A percentile compares a stretch with the other conserved stretches of the same genome.
phyloP scores from a whole-genome alignment of 2,797 vertebrate species.

The Sebastes itinus region DNA sequence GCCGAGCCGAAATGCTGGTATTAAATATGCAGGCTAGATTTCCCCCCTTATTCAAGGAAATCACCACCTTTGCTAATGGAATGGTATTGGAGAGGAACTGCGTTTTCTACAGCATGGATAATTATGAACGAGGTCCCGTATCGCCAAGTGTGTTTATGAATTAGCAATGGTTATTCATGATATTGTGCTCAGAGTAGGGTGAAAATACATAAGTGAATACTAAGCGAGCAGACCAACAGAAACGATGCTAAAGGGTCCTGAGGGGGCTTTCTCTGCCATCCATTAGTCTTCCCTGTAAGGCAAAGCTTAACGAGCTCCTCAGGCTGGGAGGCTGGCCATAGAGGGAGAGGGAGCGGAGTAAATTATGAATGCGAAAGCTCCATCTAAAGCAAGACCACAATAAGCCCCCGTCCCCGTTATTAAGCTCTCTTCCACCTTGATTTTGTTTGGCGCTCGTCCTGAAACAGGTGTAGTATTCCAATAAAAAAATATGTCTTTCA shows the following conservation, averaged over 20 bases:
- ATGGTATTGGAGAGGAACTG: slow-evolving; percentile 57
- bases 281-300: slow-evolving; percentile 80
- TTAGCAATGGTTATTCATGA: slow-evolving; percentile 78
- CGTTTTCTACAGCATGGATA: slow-evolving; percentile 61
- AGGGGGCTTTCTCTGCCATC: slow-evolving; percentile 76
- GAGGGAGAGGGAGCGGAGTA: slow-evolving; percentile 54
- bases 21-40: slow-evolving; percentile 69
- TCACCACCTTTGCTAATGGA: slow-evolving; percentile 73
- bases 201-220: slow-evolving; percentile 81
- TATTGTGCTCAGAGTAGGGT: slow-evolving; percentile 76
- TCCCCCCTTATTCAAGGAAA: slow-evolving; percentile 65
- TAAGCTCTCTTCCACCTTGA: slow-evolving; percentile 1
- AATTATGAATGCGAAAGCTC: slow-evolving; percentile 58
- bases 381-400: slow-evolving; percentile 53
- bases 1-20: slow-evolving; percentile 48
- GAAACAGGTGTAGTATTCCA: slow-evolving; percentile 18
- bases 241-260: slow-evolving; percentile 81
- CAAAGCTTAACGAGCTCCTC: slow-evolving; percentile 77
- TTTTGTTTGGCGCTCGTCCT: slow-evolving; percentile 1
- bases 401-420: slow-evolving; percentile 8
- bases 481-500: neutral
- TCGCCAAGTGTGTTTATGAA: slow-evolving; percentile 78
- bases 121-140: slow-evolving; percentile 74
- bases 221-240: slow-evolving; percentile 78
- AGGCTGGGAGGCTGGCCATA: slow-evolving; percentile 64